Evolutionary conservation across 2,113 vertebrate species (phyloP).

Genomic region (Poecile atricapillus): DNA sequence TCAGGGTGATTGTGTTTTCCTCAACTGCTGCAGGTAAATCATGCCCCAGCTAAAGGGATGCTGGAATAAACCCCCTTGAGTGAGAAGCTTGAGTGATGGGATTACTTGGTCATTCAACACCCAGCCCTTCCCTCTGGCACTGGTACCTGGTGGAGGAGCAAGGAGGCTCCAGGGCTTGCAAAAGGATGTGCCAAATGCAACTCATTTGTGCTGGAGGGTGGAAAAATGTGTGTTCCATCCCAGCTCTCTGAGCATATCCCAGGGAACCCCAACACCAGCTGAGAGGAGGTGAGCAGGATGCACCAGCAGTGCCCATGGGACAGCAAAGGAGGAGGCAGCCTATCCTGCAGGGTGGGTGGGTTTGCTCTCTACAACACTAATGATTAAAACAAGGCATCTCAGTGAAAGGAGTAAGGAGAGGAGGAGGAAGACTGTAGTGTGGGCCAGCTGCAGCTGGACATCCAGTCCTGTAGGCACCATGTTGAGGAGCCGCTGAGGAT

Average conservation of each 20-base stretch:
- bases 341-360: background rate
- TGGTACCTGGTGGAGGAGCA: accelerated
- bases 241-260: background rate
- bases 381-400: constrained; percentile 67
- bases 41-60: background rate
- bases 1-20: background rate
- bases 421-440: constrained; percentile 8
- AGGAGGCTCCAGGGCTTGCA: background rate
- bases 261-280: background rate
- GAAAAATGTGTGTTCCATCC: background rate
- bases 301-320: background rate
- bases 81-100: background rate
- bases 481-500: background rate
- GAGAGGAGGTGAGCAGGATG: background rate
- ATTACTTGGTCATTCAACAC: background rate
- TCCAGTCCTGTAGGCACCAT: background rate
- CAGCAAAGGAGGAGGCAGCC: background rate
- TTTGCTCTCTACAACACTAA: constrained; percentile 66
- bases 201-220: background rate
- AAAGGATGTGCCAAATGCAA: background rate
- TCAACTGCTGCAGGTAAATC: background rate
- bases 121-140: background rate
- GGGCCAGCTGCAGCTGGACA: background rate
- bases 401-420: constrained; percentile 32
- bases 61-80: background rate